phyloP scores from a whole-genome alignment of 2,113 vertebrate genomes.

The Polypterus senegalus region DNA sequence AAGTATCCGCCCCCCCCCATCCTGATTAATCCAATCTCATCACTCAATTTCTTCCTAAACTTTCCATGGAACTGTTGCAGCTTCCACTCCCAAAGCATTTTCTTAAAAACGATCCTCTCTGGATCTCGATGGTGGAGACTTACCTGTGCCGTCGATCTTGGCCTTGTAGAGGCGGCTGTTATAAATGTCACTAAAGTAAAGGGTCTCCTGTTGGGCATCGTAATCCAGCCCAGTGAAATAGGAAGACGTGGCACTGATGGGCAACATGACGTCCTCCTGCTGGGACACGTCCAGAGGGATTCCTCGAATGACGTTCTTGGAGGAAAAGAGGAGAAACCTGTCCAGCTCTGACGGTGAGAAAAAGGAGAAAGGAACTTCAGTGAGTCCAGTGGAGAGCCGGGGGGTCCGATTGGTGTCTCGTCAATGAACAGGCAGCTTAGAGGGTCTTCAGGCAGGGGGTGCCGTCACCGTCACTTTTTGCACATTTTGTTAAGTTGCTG shows the following conservation, averaged over 20 bases:
- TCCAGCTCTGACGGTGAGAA: conserved; percentile 32
- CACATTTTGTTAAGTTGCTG: no score
- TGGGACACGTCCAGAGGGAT: conserved; percentile 37
- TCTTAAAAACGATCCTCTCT: neutral
- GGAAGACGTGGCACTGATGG: conserved; percentile 30
- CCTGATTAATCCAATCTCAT: no score
- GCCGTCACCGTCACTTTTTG: no score
- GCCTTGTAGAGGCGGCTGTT: conserved; percentile 41
- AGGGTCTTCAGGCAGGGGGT: no score
- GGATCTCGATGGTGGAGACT: conserved; percentile 2
- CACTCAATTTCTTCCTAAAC: no score
- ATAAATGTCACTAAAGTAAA: conserved; percentile 41
- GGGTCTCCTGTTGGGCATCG: conserved; percentile 27
- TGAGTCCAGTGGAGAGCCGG: no score
- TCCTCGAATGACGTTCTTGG: conserved; percentile 32
- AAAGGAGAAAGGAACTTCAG: no score
- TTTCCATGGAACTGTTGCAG: no score
- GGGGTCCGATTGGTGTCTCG: no score
- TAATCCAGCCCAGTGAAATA: conserved; percentile 41
- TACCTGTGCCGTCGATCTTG: conserved; percentile 40
- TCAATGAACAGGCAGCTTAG: no score
- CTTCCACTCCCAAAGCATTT: no score
- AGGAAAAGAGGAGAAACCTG: conserved; percentile 38
- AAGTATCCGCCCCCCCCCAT: neutral
- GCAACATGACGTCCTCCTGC: conserved; percentile 44